phyloP scores from a whole-genome alignment of 2,113 vertebrate species.

The Oreocharis arfaki region DNA sequence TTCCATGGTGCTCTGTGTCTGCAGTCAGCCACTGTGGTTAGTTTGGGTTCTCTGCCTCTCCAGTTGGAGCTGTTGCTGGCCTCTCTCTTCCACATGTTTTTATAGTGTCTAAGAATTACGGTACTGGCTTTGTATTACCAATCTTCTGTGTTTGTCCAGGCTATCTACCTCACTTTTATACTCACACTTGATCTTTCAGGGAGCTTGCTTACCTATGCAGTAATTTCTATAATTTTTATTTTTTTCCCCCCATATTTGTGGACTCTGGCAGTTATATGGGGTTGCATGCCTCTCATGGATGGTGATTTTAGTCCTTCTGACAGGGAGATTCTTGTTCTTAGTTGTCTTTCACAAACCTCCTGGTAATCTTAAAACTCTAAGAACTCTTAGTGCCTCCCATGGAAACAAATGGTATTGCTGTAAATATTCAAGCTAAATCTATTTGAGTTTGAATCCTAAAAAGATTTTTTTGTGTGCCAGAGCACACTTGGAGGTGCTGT shows the following conservation, averaged over 20 bases:
- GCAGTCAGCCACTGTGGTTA: neutral
- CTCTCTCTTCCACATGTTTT: neutral
- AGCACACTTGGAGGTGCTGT: neutral
- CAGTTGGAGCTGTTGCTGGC: neutral
- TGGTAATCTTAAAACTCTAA: neutral
- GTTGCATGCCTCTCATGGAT: neutral
- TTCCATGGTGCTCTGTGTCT: neutral
- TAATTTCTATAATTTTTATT: neutral
- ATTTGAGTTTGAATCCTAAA: neutral
- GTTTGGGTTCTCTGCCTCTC: neutral
- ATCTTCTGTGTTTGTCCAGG: neutral
- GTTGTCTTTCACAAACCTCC: neutral
- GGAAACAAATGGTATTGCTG: neutral
- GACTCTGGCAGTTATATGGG: neutral
- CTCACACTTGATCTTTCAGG: neutral
- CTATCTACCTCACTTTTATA: neutral
- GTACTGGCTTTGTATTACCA: neutral
- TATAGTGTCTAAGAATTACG: neutral
- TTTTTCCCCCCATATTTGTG: neutral
- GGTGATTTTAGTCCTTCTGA: neutral
- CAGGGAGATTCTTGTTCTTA: neutral
- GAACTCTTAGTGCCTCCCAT: neutral
- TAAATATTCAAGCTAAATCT: neutral
- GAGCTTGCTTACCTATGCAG: neutral
- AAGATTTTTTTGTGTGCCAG: neutral